A percentile compares a stretch with the other conserved stretches of the same genome.
Conservation (phyloP, 2,888 invertebrate genomes). For the Drosophila recens region DNA sequence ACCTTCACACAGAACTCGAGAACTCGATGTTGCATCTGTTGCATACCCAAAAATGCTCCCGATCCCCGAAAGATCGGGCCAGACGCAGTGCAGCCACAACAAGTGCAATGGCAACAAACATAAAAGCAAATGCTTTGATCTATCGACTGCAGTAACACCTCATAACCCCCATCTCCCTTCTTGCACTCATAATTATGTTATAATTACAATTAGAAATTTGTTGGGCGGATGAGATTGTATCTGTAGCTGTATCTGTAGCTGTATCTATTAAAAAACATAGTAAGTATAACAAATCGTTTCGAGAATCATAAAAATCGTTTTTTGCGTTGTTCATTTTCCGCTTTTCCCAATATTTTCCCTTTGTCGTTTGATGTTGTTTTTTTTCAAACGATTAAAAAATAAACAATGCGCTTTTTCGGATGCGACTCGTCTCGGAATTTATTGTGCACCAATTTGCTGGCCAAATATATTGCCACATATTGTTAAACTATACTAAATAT, state of each 20-base stretch:
- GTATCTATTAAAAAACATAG: conserved; percentile 3
- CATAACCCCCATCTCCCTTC: background rate
- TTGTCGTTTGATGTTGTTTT: conserved; percentile 78
- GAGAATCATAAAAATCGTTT: conserved; percentile 65
- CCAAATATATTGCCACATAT: no score
- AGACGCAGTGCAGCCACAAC: conserved; percentile 61
- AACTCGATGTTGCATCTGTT: conserved; percentile 9
- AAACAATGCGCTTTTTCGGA: conserved; percentile 64
- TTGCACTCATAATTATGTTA: conserved; percentile 71
- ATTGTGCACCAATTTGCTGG: no score
- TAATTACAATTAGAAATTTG: conserved; percentile 67
- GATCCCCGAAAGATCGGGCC: background rate
- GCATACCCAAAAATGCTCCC: background rate
- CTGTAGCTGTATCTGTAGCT: no score
- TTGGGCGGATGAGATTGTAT: conserved; percentile 18
- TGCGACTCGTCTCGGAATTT: conserved; percentile 60
- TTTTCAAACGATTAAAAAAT: conserved; percentile 61
- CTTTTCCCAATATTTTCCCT: conserved; percentile 14
- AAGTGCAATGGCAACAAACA: conserved; percentile 82
- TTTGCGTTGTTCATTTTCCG: conserved; percentile 31
- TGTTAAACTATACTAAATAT: conserved; percentile 2
- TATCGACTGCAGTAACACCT: conserved; percentile 61
- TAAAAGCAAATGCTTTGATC: conserved; percentile 74
- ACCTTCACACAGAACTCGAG: conserved; percentile 37
- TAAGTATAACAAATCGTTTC: conserved; percentile 59